A percentile compares a stretch with the other conserved stretches of the same genome.
These are phyloP conservation scores for Amphipoea oculea DNA, from an alignment of 2,888 invertebrate species.

Conservation along the genomic window DNA sequence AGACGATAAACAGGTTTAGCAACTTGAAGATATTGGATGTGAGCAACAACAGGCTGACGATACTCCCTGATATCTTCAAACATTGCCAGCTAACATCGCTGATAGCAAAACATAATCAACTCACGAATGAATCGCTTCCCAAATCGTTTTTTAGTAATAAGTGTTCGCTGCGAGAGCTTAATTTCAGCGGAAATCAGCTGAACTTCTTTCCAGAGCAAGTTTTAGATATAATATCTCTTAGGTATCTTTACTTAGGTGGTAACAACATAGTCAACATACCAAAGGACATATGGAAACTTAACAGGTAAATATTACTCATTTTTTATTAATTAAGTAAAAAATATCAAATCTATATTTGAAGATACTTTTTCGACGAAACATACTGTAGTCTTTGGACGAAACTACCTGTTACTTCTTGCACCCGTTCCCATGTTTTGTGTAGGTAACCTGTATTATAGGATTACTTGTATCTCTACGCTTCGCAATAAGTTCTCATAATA, in stretches of 20 bases:
- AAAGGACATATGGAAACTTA: conserved; percentile 92
- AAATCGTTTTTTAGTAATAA: conserved; percentile 94
- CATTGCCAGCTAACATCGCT: conserved; percentile 94
- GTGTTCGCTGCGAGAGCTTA: conserved; percentile 94
- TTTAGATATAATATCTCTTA: conserved; percentile 93
- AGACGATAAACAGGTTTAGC: conserved; percentile 91
- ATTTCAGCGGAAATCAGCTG: conserved; percentile 97
- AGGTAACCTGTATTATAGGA: not conserved
- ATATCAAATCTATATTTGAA: not conserved
- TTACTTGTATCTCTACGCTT: conserved; percentile 9
- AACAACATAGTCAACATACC: conserved; percentile 95
- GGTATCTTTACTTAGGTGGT: conserved; percentile 97
- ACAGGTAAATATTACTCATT: conserved; percentile 76
- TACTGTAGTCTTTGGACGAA: not conserved
- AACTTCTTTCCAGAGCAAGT: conserved; percentile 96
- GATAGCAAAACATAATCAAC: conserved; percentile 96
- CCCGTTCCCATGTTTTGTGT: not conserved
- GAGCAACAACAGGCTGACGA: conserved; percentile 95
- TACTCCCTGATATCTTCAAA: conserved; percentile 94
- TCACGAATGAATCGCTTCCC: conserved; percentile 96
- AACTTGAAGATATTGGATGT: conserved; percentile 96
- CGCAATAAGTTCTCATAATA: conserved; percentile 43
- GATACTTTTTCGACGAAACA: not conserved
- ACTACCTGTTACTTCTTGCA: not conserved
- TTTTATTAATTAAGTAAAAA: not conserved